These are phyloP conservation scores for Hirtodrosophila cameraria DNA, from an alignment of 2,888 invertebrate species.

Conservation along the genomic window DNA sequence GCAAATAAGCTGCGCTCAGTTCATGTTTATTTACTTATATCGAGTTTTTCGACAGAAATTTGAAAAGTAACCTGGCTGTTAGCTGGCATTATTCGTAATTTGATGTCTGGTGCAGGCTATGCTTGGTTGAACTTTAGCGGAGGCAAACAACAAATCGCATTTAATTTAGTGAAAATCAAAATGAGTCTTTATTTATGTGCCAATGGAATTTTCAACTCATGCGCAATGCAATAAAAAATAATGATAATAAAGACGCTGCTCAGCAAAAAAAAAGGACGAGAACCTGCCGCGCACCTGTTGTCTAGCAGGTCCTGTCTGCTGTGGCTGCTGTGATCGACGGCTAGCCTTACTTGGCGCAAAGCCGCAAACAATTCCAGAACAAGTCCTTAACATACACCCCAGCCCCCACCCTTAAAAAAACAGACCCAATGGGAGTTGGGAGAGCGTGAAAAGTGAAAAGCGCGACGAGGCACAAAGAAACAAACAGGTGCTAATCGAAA, in stretches of 20 bases:
- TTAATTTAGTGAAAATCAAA: conserved; percentile 76
- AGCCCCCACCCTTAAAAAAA: not conserved
- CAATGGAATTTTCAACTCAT: conserved; percentile 59
- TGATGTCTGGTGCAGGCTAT: conserved; percentile 8
- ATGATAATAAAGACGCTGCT: conserved; percentile 4
- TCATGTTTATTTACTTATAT: no score
- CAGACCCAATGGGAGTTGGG: not conserved
- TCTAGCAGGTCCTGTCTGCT: conserved; percentile 32
- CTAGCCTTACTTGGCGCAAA: conserved; percentile 38
- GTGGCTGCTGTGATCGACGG: conserved; percentile 46
- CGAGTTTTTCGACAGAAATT: no score
- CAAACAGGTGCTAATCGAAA: conserved; percentile 82
- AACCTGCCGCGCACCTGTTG: conserved; percentile 60
- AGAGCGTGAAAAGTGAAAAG: conserved; percentile 29
- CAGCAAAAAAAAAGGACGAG: not conserved
- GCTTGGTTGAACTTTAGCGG: conserved; percentile 15
- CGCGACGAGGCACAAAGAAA: conserved; percentile 34
- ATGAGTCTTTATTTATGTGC: conserved; percentile 53
- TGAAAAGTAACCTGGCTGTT: no score
- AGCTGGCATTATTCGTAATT: not conserved
- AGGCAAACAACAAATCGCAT: conserved; percentile 63
- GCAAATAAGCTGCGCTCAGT: no score
- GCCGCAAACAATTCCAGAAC: conserved; percentile 45
- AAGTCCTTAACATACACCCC: conserved; percentile 28
- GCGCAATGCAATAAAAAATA: conserved; percentile 57